Evolutionary conservation across 2,888 invertebrate species (phyloP), one percentile per base, ranked within the genome.

Genomic region (Heliothis peltigera): DNA sequence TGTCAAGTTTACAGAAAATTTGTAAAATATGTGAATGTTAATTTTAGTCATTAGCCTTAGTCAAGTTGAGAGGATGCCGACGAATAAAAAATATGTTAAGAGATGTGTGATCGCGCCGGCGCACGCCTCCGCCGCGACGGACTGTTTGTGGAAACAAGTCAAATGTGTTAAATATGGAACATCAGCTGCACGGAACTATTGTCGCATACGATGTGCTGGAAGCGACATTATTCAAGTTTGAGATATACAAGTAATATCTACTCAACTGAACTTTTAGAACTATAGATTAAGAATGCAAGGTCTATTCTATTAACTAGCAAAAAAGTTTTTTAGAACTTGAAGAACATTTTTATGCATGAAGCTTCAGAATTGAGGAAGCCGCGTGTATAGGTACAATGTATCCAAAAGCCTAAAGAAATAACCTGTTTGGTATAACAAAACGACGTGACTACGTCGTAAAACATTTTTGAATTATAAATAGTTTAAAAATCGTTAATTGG

Each of bases 1-100:
- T 85, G 86, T 87, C 86, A 88, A 84, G 84, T 85, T 84, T 86
- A 86, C 84, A 85, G 86, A 85, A 86, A 89, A 91, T 91, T 91
- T 87, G 91, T 91, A 88, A 92, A 91, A 91, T 91, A 90, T 88
- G 89, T 84, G 92, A 91, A 92, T 90, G 89, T 92, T 93, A 93
- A 93, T 94, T 92, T 90, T 89, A 89, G 90, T 94, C 93, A 94
- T 94, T 94, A 94, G 90, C 88, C 84, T 86, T 89, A 90, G 88
- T 84, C 80, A 87, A 88, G 85, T 84, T 86, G 84, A 85, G 85
- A 89, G 86, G 89, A 92, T 86, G 92, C 90, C 91, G 91, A 90
- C 89, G 85, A 83, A 87, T 86, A 89, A 89, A 90, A 87, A 84
- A 80, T 60, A 71, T 78, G 79, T 81, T 85, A 87, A 89, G 91